Conservation (phyloP, 2,113 vertebrate genomes). For the Loxodonta africana region DNA sequence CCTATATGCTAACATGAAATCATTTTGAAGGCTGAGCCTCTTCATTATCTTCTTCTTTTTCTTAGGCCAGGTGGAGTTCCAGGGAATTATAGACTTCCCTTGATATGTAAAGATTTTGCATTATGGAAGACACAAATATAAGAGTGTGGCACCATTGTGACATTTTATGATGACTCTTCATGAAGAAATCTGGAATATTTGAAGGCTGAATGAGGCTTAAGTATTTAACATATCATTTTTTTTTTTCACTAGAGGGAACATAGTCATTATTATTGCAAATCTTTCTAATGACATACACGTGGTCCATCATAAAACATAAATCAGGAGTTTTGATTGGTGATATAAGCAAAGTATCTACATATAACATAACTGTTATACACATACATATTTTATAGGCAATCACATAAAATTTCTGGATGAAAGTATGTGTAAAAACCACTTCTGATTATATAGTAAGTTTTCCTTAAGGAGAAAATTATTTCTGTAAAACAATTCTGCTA, state of each 20-base stretch:
- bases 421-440: not conserved
- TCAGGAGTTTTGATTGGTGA: not conserved
- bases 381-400: not conserved
- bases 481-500: not conserved
- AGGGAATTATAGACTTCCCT: slow-evolving; percentile 67
- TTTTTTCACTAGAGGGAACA: not conserved
- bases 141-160: not conserved
- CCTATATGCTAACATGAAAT: not conserved
- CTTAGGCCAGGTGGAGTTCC: slow-evolving; percentile 66
- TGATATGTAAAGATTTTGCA: slow-evolving; percentile 52
- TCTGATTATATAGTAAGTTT: not conserved
- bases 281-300: not conserved
- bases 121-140: not conserved
- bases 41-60: not conserved
- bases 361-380: not conserved
- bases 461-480: slow-evolving; percentile 29
- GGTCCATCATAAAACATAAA: not conserved
- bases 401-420: not conserved
- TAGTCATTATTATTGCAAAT: slow-evolving; percentile 1
- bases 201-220: not conserved
- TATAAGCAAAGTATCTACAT: not conserved
- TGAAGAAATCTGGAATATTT: not conserved
- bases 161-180: slow-evolving; percentile 48
- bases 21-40: not conserved
- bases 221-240: not conserved